Conservation (phyloP, 2,888 invertebrate species). For the Antitype chi region DNA sequence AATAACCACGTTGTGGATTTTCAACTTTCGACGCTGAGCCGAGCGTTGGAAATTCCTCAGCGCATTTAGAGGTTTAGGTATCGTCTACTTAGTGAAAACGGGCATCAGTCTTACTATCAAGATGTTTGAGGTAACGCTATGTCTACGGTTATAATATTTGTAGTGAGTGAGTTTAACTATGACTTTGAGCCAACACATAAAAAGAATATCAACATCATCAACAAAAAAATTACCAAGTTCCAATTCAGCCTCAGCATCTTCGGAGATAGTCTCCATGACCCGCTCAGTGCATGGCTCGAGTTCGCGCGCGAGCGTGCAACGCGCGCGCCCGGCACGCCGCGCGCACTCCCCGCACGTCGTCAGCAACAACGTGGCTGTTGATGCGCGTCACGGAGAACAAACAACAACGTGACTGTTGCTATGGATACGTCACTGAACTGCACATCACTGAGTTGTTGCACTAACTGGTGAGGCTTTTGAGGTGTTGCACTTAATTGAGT, state of each 20-base stretch:
- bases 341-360: slow-evolving; percentile 80
- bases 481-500: slow-evolving; percentile 32
- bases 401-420: slow-evolving; percentile 39
- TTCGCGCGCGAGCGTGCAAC: slow-evolving; percentile 82
- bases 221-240: slow-evolving; percentile 91
- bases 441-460: slow-evolving; percentile 49
- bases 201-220: background rate
- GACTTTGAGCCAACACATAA: background rate
- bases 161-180: background rate
- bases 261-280: slow-evolving; percentile 93
- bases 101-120: too few species aligned
- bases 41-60: too few species aligned
- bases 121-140: too few species aligned
- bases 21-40: too few species aligned
- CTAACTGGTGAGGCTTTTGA: slow-evolving; percentile 21
- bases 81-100: too few species aligned
- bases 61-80: too few species aligned
- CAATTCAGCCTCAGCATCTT: slow-evolving; percentile 92
- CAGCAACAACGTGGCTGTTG: slow-evolving; percentile 75
- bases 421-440: slow-evolving; percentile 44
- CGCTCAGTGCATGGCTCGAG: slow-evolving; percentile 83
- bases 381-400: slow-evolving; percentile 31
- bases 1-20: too few species aligned
- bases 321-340: slow-evolving; percentile 83
- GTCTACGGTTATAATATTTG: too few species aligned